Evolutionary conservation across 2,113 vertebrate species (phyloP).

Genomic region (Dasypus novemcinctus): DNA sequence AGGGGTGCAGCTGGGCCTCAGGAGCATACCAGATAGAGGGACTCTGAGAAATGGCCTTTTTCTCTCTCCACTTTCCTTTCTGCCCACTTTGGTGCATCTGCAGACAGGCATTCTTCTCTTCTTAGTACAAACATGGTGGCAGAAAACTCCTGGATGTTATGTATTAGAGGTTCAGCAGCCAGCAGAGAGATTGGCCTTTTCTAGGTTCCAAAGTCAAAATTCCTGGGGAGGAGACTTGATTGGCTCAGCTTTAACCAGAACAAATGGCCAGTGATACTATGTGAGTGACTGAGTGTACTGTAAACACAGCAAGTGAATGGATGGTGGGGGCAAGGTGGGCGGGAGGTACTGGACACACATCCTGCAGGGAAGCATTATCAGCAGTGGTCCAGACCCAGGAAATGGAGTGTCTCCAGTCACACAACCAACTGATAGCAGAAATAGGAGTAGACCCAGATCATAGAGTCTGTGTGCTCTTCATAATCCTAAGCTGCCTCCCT

Average conservation of each 20-base stretch:
- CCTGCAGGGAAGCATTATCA: background rate
- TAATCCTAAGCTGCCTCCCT: background rate
- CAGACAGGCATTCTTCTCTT: background rate
- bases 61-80: background rate
- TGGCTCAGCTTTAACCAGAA: background rate
- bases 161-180: background rate
- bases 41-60: background rate
- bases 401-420: background rate
- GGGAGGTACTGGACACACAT: background rate
- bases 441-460: background rate
- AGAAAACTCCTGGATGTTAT: background rate
- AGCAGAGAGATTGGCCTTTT: background rate
- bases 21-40: background rate
- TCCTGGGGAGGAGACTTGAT: background rate
- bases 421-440: background rate
- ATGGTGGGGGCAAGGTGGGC: background rate
- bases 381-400: background rate
- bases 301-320: background rate
- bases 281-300: background rate
- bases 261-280: background rate
- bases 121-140: background rate
- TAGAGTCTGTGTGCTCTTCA: background rate
- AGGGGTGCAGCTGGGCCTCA: background rate
- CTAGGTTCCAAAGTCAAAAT: background rate
- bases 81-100: background rate